phyloP scores from a whole-genome alignment of 2,888 invertebrate species.

The Gymnocheta viridis region DNA sequence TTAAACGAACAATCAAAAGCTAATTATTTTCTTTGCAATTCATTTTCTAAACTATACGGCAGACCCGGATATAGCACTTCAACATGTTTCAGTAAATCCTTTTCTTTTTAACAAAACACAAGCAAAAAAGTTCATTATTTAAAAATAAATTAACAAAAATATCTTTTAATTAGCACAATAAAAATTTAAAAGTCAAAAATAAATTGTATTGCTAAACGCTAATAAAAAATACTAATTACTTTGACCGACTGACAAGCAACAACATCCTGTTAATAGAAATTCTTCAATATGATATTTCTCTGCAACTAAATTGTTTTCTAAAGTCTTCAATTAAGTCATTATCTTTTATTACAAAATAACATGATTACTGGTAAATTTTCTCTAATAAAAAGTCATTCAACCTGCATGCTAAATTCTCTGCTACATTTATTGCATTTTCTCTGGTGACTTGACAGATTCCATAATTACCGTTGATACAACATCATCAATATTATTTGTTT shows the following conservation, averaged over 20 bases:
- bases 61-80: no score
- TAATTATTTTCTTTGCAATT: no score
- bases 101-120: no score
- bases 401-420: slow-evolving; percentile 40
- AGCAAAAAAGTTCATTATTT: no score
- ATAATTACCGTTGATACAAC: slow-evolving; percentile 60
- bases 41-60: no score
- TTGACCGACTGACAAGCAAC: no score
- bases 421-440: neutral
- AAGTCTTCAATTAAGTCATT: slow-evolving; percentile 61
- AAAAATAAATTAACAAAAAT: neutral
- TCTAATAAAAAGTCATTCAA: slow-evolving; percentile 59
- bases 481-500: slow-evolving; percentile 62
- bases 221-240: neutral
- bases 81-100: no score
- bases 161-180: neutral
- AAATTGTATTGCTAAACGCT: slow-evolving; percentile 3
- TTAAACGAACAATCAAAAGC: no score
- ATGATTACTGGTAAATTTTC: slow-evolving; percentile 29
- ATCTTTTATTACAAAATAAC: slow-evolving; percentile 45
- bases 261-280: slow-evolving; percentile 39
- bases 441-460: slow-evolving; percentile 53
- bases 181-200: neutral
- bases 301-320: slow-evolving; percentile 29
- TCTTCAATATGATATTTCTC: neutral